Percentiles rank a stretch among this genome's conserved stretches.
These are phyloP conservation scores for Drosophila quadrilineata DNA, from an alignment of 1,140 invertebrate species.

Conservation along the genomic window DNA sequence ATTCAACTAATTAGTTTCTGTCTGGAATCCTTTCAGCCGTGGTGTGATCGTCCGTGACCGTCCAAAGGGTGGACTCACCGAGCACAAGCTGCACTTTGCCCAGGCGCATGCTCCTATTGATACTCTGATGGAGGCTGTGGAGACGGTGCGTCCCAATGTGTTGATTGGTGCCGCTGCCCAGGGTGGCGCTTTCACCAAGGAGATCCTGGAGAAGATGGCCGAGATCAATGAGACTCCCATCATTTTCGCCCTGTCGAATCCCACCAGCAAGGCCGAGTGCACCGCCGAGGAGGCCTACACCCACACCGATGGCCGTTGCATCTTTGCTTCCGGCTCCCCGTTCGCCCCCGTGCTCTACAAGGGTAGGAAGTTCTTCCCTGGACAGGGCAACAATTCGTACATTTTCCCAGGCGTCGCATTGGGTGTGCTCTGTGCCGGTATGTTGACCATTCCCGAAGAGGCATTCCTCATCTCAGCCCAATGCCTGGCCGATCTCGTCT, in stretches of 20 bases:
- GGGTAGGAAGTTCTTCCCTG: constrained; percentile 90
- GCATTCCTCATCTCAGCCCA: constrained; percentile 94
- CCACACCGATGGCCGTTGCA: constrained; percentile 87
- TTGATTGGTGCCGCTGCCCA: constrained; percentile 96
- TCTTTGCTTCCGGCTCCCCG: constrained; percentile 97
- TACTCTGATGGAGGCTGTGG: constrained; percentile 90
- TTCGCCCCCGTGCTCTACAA: constrained; percentile 91
- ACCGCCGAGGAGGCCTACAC: constrained; percentile 97
- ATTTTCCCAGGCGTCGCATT: constrained; percentile 97
- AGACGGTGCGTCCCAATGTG: constrained; percentile 90
- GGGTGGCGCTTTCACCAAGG: constrained; percentile 92
- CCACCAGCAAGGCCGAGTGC: constrained; percentile 97
- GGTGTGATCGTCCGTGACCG: constrained; percentile 90
- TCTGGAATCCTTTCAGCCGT: constrained; percentile 87
- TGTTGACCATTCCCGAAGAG: constrained; percentile 93
- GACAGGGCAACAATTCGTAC: constrained; percentile 98
- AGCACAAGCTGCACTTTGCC: constrained; percentile 90
- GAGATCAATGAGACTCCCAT: constrained; percentile 85
- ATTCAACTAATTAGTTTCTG: constrained; percentile 80
- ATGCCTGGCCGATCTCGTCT: constrained; percentile 92
- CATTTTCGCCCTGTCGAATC: constrained; percentile 98
- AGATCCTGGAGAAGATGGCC: constrained; percentile 92
- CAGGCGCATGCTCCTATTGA: constrained; percentile 88
- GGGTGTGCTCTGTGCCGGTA: constrained; percentile 90
- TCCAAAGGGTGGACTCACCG: constrained; percentile 85